Evolutionary conservation across 2,797 vertebrate species (phyloP).

Genomic region (Anas flavirostris): DNA sequence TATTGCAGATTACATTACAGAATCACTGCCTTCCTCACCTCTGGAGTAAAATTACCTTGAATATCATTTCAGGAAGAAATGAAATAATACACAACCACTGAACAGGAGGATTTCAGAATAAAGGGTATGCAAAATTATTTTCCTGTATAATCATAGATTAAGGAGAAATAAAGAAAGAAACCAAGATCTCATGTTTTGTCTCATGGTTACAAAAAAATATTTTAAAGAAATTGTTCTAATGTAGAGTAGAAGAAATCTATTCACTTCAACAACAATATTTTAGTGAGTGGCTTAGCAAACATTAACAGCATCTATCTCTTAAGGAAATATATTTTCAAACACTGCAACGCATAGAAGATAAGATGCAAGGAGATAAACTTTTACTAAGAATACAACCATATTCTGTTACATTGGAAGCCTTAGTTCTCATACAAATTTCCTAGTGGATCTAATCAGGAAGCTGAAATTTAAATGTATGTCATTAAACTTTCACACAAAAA

Average conservation of each 20-base stretch:
- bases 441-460: background rate
- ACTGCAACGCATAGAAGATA: background rate
- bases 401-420: background rate
- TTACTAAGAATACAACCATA: background rate
- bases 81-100: background rate
- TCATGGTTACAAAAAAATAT: background rate
- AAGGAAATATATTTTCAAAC: background rate
- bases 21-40: background rate
- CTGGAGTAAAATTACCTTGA: background rate
- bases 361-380: background rate
- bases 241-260: background rate
- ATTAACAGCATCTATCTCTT: background rate
- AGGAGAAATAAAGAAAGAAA: background rate
- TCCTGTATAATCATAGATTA: background rate
- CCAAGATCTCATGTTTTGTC: accelerated
- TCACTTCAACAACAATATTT: background rate
- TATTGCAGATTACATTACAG: background rate
- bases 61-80: background rate
- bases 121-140: background rate
- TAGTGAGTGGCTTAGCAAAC: background rate
- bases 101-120: background rate
- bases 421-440: background rate
- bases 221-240: background rate
- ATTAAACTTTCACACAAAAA: background rate
- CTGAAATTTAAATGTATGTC: background rate